These are phyloP conservation scores for Nowickia ferox DNA, from an alignment of 2,888 invertebrate genomes.

Conservation along the genomic window DNA sequence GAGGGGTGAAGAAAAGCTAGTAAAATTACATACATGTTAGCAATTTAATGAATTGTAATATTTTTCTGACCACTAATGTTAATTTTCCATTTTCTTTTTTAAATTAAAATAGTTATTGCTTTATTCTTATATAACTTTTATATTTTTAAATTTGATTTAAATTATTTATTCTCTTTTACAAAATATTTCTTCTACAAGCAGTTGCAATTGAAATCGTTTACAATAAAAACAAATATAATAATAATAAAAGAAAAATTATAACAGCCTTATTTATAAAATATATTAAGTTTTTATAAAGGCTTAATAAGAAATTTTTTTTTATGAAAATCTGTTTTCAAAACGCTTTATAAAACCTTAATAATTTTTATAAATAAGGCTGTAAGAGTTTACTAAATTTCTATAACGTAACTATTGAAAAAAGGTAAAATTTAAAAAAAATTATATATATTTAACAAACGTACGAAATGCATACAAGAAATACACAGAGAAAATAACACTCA, in stretches of 20 bases:
- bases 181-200: neutral
- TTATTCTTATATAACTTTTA: constrained; percentile 15
- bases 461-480: constrained; percentile 13
- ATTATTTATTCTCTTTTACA: constrained; percentile 18
- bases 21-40: too few relatives aligned
- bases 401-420: constrained; percentile 42
- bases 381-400: constrained; percentile 47
- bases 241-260: constrained; percentile 36
- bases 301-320: too few relatives aligned
- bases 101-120: neutral
- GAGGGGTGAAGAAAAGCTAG: too few relatives aligned
- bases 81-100: neutral
- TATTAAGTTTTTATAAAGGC: too few relatives aligned
- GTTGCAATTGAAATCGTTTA: constrained; percentile 35
- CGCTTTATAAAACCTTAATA: too few relatives aligned
- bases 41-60: too few relatives aligned
- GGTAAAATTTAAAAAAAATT: constrained; percentile 8
- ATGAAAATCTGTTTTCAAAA: too few relatives aligned
- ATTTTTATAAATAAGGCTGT: too few relatives aligned
- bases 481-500: neutral
- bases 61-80: too few relatives aligned
- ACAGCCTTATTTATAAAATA: too few relatives aligned
- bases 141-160: constrained; percentile 33
- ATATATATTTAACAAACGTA: constrained; percentile 34
- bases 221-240: constrained; percentile 57